Evolutionary conservation across 2,113 vertebrate species (phyloP).

Genomic region (Picathartes gymnocephalus): DNA sequence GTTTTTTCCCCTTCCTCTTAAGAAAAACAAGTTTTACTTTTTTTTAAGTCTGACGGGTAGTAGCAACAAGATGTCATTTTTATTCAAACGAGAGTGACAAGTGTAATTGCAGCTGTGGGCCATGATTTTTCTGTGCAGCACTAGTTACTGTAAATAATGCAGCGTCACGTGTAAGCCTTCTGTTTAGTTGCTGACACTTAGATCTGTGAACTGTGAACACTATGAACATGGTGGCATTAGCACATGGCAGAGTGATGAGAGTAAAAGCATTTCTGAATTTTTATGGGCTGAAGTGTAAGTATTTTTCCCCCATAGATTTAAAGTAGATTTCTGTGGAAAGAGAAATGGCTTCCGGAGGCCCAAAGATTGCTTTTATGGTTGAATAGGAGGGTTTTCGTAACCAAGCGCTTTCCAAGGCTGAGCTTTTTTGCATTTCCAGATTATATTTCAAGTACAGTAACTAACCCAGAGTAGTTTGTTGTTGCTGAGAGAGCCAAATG

Average conservation of each 20-base stretch:
- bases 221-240: not conserved
- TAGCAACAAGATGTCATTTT: not conserved
- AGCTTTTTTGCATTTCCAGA: not conserved
- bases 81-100: not conserved
- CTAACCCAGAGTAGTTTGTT: not conserved
- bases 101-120: not conserved
- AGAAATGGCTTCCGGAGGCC: no score
- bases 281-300: not conserved
- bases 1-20: not conserved
- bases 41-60: not conserved
- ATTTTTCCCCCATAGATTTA: not conserved
- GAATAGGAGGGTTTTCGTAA: not conserved
- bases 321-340: not conserved
- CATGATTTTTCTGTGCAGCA: not conserved
- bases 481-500: not conserved
- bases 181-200: not conserved
- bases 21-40: not conserved
- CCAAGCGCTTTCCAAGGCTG: not conserved
- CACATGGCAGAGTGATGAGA: not conserved
- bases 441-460: not conserved
- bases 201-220: not conserved
- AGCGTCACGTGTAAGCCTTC: not conserved
- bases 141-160: not conserved
- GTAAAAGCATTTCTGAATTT: not conserved
- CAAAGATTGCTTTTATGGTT: not conserved